Evolutionary conservation across 2,888 invertebrate species (phyloP).

Genomic region (Scelioninae gen. 1): DNA sequence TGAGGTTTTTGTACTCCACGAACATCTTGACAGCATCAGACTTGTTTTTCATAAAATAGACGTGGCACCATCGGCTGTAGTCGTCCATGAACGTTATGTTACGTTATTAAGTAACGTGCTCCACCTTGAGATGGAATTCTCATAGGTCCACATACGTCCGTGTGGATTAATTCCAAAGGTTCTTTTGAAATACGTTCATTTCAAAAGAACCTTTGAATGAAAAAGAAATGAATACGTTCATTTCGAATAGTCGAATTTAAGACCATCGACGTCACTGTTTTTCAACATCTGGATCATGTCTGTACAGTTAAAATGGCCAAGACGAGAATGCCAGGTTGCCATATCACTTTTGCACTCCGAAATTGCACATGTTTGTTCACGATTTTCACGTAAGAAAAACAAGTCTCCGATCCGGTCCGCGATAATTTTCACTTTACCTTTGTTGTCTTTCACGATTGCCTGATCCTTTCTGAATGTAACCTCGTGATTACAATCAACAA

Average conservation of each 20-base stretch:
- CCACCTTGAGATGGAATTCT: neutral
- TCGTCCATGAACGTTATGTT: neutral
- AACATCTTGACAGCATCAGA: neutral
- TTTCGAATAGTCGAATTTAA: slow-evolving; percentile 26
- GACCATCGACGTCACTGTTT: slow-evolving; percentile 21
- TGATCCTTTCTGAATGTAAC: slow-evolving; percentile 29
- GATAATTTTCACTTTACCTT: slow-evolving; percentile 1
- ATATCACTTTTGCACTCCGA: neutral
- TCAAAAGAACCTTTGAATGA: neutral
- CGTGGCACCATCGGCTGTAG: neutral
- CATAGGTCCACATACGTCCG: neutral
- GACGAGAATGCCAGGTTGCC: slow-evolving; percentile 36
- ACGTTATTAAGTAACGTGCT: neutral
- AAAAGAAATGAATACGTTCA: too few relatives aligned
- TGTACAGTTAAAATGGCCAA: slow-evolving; percentile 25
- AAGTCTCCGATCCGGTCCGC: slow-evolving; percentile 38
- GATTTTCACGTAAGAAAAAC: slow-evolving; percentile 24
- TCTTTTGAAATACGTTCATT: neutral
- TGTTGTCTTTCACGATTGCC: slow-evolving; percentile 8
- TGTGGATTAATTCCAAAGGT: neutral
- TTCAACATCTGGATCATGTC: slow-evolving; percentile 26
- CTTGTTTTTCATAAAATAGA: neutral
- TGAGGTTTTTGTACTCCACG: neutral
- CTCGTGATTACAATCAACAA: slow-evolving; percentile 15
- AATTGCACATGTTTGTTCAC: neutral